These are phyloP conservation scores for Cosmopolites sordidus DNA, from an alignment of 2,888 invertebrate genomes.

Conservation along the genomic window DNA sequence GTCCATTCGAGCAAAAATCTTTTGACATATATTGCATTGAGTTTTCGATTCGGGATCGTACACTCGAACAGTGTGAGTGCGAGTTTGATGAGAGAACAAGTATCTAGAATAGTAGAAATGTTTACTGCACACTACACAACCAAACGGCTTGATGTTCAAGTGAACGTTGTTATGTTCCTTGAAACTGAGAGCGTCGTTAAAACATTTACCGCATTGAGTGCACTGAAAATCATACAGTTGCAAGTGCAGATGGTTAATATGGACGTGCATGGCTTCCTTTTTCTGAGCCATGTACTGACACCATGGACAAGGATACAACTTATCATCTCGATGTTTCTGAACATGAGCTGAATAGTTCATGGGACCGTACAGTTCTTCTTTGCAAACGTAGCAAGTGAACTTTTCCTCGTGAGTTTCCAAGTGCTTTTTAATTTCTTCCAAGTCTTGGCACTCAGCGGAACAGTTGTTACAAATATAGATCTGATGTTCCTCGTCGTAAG, in stretches of 20 bases:
- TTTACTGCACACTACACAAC: conserved; percentile 48
- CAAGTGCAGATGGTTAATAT: conserved; percentile 33
- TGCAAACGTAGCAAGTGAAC: conserved; percentile 42
- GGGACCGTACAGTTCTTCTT: conserved; percentile 35
- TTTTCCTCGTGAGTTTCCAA: conserved; percentile 36
- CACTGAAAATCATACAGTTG: conserved; percentile 48
- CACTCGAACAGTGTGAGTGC: conserved; percentile 40
- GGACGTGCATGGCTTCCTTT: conserved; percentile 34
- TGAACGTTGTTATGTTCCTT: conserved; percentile 48
- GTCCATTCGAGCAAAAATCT: conserved; percentile 37
- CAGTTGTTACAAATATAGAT: conserved; percentile 38
- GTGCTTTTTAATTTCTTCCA: conserved; percentile 36
- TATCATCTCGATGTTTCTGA: conserved; percentile 37
- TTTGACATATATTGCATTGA: conserved; percentile 40
- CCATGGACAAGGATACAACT: conserved; percentile 36
- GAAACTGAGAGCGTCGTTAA: conserved; percentile 47
- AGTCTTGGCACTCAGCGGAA: conserved; percentile 33
- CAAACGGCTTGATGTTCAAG: conserved; percentile 43
- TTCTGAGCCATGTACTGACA: conserved; percentile 32
- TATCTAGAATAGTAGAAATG: conserved; percentile 43
- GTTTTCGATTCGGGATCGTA: conserved; percentile 47
- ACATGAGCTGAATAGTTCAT: conserved; percentile 39
- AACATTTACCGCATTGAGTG: conserved; percentile 51
- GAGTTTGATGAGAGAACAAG: conserved; percentile 36
- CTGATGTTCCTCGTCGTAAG: conserved; percentile 32